These are phyloP conservation scores for Ammodytes dubius DNA, from an alignment of 2,113 vertebrate genomes.

Conservation along the genomic window DNA sequence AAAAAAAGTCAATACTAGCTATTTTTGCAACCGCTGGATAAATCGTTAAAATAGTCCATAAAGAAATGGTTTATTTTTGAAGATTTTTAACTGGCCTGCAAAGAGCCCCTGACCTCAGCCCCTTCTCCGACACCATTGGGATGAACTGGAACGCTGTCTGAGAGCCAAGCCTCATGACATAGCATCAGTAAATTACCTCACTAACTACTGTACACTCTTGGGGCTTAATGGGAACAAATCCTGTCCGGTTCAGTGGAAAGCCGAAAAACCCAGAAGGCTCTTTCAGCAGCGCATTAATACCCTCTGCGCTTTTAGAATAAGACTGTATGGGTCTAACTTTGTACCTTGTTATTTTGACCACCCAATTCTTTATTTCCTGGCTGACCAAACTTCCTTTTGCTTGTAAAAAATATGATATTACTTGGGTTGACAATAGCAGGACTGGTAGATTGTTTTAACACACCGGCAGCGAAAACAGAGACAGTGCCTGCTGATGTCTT, in stretches of 20 bases:
- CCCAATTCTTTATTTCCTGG: neutral
- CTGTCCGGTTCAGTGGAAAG: neutral
- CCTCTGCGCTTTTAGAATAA: neutral
- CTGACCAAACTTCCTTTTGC: too few relatives aligned
- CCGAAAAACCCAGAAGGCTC: neutral
- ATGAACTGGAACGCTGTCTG: neutral
- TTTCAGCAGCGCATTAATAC: neutral
- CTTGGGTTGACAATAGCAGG: neutral
- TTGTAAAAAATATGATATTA: neutral
- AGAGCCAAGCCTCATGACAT: neutral
- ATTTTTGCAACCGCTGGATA: neutral
- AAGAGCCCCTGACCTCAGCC: neutral
- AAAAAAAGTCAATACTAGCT: neutral
- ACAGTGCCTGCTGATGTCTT: conserved; percentile 50
- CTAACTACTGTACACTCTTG: neutral
- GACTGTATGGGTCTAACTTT: neutral
- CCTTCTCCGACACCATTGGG: neutral
- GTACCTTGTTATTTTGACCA: neutral
- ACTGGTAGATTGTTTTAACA: conserved; percentile 6
- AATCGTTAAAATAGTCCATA: neutral
- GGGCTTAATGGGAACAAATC: neutral
- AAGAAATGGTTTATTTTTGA: neutral
- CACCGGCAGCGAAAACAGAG: conserved; percentile 42
- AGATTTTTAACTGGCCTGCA: neutral
- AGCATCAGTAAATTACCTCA: neutral